Conservation (phyloP, 2,888 invertebrate species). For the Bursaphelenchus okinawaensis region DNA sequence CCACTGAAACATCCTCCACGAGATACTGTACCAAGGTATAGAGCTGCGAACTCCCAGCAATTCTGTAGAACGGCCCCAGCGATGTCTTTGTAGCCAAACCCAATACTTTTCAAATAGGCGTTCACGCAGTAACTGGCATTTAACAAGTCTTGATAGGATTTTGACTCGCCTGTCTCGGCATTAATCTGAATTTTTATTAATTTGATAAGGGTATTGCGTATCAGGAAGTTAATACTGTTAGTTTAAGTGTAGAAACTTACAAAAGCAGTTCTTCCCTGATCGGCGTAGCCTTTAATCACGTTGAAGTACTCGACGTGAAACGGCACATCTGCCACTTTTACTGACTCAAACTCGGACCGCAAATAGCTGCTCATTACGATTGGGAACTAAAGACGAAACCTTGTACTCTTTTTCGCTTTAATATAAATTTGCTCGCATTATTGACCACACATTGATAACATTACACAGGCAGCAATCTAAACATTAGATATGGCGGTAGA, state of each 20-base stretch:
- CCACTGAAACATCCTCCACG: conserved; percentile 44
- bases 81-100: conserved; percentile 34
- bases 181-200: conserved; percentile 1
- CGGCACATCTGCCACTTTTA: background rate
- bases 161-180: conserved; percentile 4
- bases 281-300: background rate
- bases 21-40: conserved; percentile 27
- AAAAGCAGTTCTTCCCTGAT: background rate
- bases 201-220: background rate
- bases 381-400: background rate
- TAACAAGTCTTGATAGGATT: conserved; percentile 1
- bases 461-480: too few relatives aligned
- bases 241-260: background rate
- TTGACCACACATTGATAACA: background rate
- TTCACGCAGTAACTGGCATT: background rate
- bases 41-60: conserved; percentile 35
- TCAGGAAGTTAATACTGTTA: too few relatives aligned
- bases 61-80: conserved; percentile 43
- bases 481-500: too few relatives aligned
- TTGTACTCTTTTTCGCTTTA: background rate
- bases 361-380: background rate
- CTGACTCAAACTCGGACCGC: background rate
- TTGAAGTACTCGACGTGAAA: background rate
- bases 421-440: background rate
- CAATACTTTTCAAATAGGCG: conserved; percentile 28